phyloP scores from a whole-genome alignment of 1,140 invertebrate species.

The Drosophila tsacasi region DNA sequence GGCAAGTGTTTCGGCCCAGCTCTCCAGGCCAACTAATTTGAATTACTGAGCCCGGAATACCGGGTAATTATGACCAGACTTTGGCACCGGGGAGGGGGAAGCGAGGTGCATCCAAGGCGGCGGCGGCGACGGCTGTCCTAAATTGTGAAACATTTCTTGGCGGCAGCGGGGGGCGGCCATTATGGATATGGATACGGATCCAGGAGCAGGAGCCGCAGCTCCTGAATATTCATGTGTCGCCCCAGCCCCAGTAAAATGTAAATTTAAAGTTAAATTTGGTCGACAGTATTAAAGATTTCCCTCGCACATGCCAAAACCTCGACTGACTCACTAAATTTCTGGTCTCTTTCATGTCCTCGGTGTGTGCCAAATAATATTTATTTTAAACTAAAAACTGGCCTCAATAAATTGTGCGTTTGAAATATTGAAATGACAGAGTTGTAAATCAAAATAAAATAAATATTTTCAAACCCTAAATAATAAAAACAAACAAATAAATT shows the following conservation, averaged over 20 bases:
- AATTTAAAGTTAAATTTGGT: conserved; percentile 68
- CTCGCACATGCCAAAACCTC: conserved; percentile 29
- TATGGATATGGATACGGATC: conserved; percentile 25
- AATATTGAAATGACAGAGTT: conserved; percentile 20
- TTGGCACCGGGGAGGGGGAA: conserved; percentile 2
- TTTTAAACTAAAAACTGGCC: conserved; percentile 7
- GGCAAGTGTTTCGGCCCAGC: conserved; percentile 16
- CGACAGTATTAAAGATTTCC: conserved; percentile 44
- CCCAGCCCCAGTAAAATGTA: conserved; percentile 46
- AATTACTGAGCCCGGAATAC: conserved; percentile 65
- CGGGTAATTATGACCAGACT: conserved; percentile 68
- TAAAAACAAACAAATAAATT: conserved; percentile 11
- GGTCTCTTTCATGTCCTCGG: not conserved
- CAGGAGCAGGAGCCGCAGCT: conserved; percentile 39
- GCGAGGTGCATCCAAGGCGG: conserved; percentile 21
- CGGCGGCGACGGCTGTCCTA: conserved; percentile 62
- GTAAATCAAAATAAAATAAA: conserved; percentile 34
- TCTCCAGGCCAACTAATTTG: conserved; percentile 66
- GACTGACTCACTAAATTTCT: conserved; percentile 27
- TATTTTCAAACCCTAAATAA: not conserved
- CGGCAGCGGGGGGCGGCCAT: conserved; percentile 37
- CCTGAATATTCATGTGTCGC: conserved; percentile 69
- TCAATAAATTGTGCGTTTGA: conserved; percentile 24
- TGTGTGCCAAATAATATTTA: conserved; percentile 39
- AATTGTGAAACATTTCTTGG: conserved; percentile 80